Evolutionary conservation across 2,113 vertebrate genomes (phyloP), one percentile per base, ranked within the genome.

Genomic region (Ursus arctos): DNA sequence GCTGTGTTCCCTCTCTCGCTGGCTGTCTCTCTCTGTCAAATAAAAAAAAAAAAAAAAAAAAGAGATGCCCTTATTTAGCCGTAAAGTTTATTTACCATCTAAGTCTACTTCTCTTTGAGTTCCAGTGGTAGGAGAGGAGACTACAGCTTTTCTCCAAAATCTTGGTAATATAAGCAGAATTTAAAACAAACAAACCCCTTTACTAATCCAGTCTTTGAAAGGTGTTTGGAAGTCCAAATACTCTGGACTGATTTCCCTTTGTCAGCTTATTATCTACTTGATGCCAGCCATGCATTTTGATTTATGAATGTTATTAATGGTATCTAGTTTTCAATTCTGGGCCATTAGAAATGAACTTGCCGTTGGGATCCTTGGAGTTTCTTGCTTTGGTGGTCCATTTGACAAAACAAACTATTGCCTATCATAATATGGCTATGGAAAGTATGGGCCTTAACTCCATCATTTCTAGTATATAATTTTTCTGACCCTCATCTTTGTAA

Each of bases 401-500:
- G 81, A 85, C 53, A 69, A 40, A 95, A 49, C 6, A 81, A 0
- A 83, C 31, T 69, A 12, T 86, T 88, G 86, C 40, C 36, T 18
- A 3, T 95, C 13, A 26, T 74, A 76, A 77, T 80, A 85, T 95
- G 63, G 15, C 71, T 49, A 13, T 88, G 33, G 7, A 16, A 90
- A 53, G 12, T 90, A 16, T 93, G 49, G 63, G 19, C 22, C 43
- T 87, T 90, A 51, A 26, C 51, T 80, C 28, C 31, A 53, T 96
- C 63, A 89, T 40, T 94, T 97, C 16, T 4, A 7, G 28, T 82
- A 85, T 92, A 6, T 57, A 49, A 83, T 36, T 88, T 89, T 95
- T 82, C 28, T 91, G 61, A 67, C 59, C 7, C 51, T 94, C 31
- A 61, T 79, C 89, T 98, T 93, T 88, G 51, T 93, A 69, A 96